These are phyloP conservation scores for Brachionus plicatilis DNA, from an alignment of 1,140 invertebrate genomes.

Conservation along the genomic window DNA sequence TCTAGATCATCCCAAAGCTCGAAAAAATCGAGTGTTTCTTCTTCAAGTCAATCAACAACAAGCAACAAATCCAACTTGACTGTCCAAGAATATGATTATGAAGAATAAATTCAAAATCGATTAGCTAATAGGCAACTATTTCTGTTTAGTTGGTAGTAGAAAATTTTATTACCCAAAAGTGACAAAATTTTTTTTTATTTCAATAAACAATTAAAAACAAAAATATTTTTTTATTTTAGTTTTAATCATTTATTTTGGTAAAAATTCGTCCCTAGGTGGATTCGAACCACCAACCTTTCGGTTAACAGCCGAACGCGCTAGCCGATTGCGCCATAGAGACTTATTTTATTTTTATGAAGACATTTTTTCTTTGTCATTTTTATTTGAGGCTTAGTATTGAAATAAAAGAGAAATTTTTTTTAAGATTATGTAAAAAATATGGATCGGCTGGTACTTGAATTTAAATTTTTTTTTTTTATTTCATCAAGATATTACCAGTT, in stretches of 20 bases:
- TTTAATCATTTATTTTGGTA: no score
- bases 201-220: no score
- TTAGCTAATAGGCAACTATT: not conserved
- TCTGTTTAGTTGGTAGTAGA: not conserved
- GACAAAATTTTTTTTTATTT: not conserved
- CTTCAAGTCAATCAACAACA: not conserved
- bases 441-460: no score
- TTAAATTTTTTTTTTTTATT: no score
- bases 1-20: not conserved
- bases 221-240: no score
- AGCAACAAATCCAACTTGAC: not conserved
- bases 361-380: no score
- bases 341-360: not conserved
- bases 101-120: not conserved
- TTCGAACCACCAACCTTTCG: conserved; percentile 11
- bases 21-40: not conserved
- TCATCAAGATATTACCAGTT: no score
- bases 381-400: no score
- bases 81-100: conserved; percentile 11
- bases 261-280: not conserved
- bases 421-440: no score
- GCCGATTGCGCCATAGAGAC: not conserved
- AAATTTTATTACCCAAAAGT: not conserved
- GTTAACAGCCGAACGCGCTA: conserved; percentile 10
- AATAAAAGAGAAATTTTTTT: no score